Evolutionary conservation across 2,888 invertebrate species (phyloP).

Genomic region (Adineta ricciae): DNA sequence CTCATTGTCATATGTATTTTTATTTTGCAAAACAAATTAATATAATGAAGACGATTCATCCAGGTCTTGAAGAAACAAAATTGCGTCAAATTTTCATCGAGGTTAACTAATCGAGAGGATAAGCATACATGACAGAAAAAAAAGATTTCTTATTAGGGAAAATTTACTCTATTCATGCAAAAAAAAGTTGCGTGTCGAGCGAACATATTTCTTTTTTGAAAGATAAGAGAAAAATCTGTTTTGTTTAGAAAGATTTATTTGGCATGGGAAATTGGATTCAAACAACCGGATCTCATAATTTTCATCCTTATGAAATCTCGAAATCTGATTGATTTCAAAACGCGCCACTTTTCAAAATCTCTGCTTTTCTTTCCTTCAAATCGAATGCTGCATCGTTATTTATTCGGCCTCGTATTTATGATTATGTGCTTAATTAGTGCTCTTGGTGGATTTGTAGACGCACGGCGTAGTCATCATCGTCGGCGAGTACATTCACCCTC

Average conservation of each 20-base stretch:
- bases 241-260: background rate
- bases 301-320: background rate
- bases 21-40: background rate
- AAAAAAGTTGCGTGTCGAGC: background rate
- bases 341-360: background rate
- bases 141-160: background rate
- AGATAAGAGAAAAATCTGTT: background rate
- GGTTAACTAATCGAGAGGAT: background rate
- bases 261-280: background rate
- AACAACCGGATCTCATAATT: background rate
- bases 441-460: background rate
- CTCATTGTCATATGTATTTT: background rate
- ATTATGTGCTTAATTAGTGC: background rate
- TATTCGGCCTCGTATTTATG: background rate
- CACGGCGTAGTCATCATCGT: background rate
- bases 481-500: background rate
- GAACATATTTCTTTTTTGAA: background rate
- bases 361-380: too few species aligned
- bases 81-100: background rate
- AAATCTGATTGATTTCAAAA: background rate
- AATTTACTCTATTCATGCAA: background rate
- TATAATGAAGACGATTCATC: background rate
- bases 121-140: background rate
- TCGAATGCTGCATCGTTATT: too few species aligned
- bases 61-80: background rate